These are phyloP conservation scores for Hesperophylax magnus DNA, from an alignment of 1,140 invertebrate genomes.

Conservation along the genomic window DNA sequence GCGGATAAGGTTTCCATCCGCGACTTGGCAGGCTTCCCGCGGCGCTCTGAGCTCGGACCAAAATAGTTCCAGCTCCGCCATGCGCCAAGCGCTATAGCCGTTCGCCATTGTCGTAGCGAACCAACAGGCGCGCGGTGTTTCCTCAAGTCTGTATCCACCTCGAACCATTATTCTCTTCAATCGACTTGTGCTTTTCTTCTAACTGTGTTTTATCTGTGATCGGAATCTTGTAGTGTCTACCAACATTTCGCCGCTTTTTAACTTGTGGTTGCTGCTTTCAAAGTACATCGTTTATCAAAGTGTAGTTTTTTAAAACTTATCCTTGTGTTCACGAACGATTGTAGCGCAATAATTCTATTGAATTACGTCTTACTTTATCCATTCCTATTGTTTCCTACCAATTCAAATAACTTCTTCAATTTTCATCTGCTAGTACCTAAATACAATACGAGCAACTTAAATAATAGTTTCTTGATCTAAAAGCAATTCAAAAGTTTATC, in stretches of 20 bases:
- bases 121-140: constrained; percentile 27
- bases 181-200: neutral
- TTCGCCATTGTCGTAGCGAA: constrained; percentile 33
- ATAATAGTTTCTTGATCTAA: too few relatives aligned
- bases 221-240: neutral
- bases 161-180: neutral
- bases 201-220: neutral
- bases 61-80: constrained; percentile 33
- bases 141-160: constrained; percentile 11
- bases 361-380: too few relatives aligned
- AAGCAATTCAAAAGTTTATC: too few relatives aligned
- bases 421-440: too few relatives aligned
- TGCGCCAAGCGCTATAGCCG: constrained; percentile 1
- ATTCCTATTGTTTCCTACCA: too few relatives aligned
- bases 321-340: neutral
- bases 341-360: too few relatives aligned
- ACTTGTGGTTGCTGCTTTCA: neutral
- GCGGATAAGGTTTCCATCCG: constrained; percentile 51
- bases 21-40: constrained; percentile 36
- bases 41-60: constrained; percentile 32
- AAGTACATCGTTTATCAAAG: neutral
- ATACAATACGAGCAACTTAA: too few relatives aligned
- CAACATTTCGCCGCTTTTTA: neutral
- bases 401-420: too few relatives aligned
- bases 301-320: neutral